These are phyloP conservation scores for Denticeps clupeoides DNA, from an alignment of 2,797 vertebrate genomes.

Conservation along the genomic window DNA sequence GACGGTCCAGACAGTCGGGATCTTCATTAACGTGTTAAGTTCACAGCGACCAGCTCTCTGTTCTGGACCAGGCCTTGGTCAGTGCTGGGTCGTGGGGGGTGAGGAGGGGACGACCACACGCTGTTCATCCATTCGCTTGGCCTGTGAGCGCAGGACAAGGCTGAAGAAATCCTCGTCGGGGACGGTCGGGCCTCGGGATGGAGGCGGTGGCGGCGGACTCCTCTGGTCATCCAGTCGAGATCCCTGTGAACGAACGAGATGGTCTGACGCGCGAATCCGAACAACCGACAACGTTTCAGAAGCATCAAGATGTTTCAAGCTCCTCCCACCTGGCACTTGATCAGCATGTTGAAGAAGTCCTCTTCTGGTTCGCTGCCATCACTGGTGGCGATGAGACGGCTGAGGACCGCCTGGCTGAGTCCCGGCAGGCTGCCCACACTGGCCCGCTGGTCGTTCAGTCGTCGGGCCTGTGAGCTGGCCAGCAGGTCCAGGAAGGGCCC, in stretches of 20 bases:
- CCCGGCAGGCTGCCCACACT: slow-evolving; percentile 74
- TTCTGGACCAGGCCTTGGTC: slow-evolving; percentile 38
- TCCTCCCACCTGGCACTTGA: slow-evolving; percentile 81
- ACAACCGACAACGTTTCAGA: not conserved
- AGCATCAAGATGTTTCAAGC: not conserved
- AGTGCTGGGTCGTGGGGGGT: slow-evolving; percentile 16
- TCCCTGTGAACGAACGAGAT: slow-evolving; percentile 53
- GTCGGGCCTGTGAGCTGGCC: slow-evolving; percentile 81
- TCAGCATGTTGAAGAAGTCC: slow-evolving; percentile 85
- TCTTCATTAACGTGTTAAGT: not conserved
- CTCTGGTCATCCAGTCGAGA: slow-evolving; percentile 90
- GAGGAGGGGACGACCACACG: slow-evolving; percentile 67
- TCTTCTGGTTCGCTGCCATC: slow-evolving; percentile 69
- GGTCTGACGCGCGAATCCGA: not conserved
- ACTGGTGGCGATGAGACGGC: slow-evolving; percentile 53
- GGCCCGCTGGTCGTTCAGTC: slow-evolving; percentile 84
- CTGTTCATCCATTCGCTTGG: slow-evolving; percentile 92
- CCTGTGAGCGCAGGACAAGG: slow-evolving; percentile 85
- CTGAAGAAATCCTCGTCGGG: slow-evolving; percentile 94
- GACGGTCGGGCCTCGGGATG: slow-evolving; percentile 72
- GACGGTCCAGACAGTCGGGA: slow-evolving; percentile 29
- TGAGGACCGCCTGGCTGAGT: slow-evolving; percentile 61
- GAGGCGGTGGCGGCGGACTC: slow-evolving; percentile 70
- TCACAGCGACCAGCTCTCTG: not conserved
- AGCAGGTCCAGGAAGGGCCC: slow-evolving; percentile 88